A percentile compares a stretch with the other conserved stretches of the same genome.
Evolutionary conservation across 1,140 invertebrate genomes (phyloP).

Genomic region (Drosophila bocki): DNA sequence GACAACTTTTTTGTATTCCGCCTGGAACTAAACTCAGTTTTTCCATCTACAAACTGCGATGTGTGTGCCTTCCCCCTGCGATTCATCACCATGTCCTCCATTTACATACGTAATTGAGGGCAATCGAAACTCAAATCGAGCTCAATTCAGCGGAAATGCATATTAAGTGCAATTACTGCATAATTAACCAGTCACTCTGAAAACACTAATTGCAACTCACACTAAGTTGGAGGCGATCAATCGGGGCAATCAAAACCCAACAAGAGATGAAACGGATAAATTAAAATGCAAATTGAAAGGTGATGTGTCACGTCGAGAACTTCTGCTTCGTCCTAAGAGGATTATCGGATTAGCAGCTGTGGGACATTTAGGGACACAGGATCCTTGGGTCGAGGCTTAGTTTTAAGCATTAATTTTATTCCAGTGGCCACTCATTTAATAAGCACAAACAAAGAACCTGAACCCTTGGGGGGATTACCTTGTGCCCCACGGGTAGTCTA

Average conservation of each 20-base stretch:
- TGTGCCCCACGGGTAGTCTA: slow-evolving; percentile 4
- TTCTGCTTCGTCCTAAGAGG: background rate
- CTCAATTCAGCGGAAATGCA: slow-evolving; percentile 68
- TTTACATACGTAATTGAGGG: slow-evolving; percentile 46
- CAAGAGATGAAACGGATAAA: background rate
- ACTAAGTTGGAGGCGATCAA: slow-evolving; percentile 9
- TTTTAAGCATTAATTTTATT: slow-evolving; percentile 12
- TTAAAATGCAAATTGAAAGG: background rate
- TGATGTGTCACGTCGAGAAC: background rate
- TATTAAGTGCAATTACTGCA: slow-evolving; percentile 80
- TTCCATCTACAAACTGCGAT: background rate
- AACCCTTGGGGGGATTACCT: slow-evolving; percentile 9
- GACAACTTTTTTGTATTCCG: slow-evolving; percentile 16
- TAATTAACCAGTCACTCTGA: slow-evolving; percentile 66
- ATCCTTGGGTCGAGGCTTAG: background rate
- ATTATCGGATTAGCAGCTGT: slow-evolving; percentile 9
- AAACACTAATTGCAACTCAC: slow-evolving; percentile 53
- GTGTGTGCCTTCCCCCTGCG: background rate
- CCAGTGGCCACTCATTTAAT: slow-evolving; percentile 21
- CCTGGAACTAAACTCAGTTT: slow-evolving; percentile 11
- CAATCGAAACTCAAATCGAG: slow-evolving; percentile 48
- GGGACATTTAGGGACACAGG: background rate
- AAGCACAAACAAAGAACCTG: slow-evolving; percentile 25
- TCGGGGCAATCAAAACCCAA: background rate
- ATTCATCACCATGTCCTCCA: background rate